Conservation (phyloP, 2,113 vertebrate species). For the Phrynocephalus versicolor region DNA sequence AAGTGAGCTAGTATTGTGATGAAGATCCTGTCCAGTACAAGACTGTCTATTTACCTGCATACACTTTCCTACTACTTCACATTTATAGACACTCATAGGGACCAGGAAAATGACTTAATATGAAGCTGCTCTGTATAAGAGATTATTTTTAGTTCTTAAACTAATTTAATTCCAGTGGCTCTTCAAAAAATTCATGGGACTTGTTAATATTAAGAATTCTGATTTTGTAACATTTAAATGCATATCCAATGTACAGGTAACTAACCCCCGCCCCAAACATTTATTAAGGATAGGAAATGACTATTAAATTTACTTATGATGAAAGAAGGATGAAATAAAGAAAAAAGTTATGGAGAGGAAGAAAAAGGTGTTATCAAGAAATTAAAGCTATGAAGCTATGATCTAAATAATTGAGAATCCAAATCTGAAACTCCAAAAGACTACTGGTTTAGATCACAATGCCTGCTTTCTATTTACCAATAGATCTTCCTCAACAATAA, state of each 20-base stretch:
- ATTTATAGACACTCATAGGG: not conserved
- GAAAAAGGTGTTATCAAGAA: not conserved
- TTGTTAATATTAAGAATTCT: not conserved
- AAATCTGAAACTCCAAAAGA: not conserved
- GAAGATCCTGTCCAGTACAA: not conserved
- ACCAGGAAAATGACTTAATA: not conserved
- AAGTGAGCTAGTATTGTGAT: not conserved
- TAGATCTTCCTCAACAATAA: not conserved
- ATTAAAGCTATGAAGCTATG: not conserved
- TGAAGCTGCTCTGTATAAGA: not conserved
- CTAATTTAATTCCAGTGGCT: not conserved
- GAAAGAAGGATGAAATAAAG: too few relatives aligned
- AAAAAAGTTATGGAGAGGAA: not conserved
- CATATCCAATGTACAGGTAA: not conserved
- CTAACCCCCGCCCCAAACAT: too few relatives aligned
- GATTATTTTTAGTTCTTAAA: not conserved
- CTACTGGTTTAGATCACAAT: not conserved
- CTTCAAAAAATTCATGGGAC: not conserved
- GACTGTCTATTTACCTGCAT: not conserved
- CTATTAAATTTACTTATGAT: not conserved
- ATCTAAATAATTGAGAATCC: not conserved
- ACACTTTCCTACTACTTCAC: not conserved
- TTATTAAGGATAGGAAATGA: too few relatives aligned
- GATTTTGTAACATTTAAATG: not conserved
- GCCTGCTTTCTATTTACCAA: not conserved